Conservation (phyloP, 2,797 vertebrate genomes). For the Crotalus adamanteus region DNA sequence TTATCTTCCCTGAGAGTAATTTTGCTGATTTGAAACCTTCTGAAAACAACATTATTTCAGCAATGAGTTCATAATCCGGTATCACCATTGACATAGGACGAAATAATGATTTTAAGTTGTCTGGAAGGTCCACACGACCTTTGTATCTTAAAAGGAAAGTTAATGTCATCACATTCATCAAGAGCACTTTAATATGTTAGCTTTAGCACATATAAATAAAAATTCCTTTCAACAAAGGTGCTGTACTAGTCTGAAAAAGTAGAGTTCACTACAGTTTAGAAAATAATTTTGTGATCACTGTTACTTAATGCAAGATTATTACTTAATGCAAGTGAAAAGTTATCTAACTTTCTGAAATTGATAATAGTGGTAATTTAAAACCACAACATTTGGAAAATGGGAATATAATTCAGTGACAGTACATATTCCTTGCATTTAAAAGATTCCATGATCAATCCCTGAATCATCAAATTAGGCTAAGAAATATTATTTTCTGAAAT, state of each 20-base stretch:
- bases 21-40: constrained; percentile 68
- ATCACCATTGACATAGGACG: constrained; percentile 69
- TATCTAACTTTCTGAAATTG: background rate
- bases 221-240: background rate
- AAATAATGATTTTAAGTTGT: constrained; percentile 69
- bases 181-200: background rate
- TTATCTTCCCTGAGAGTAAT: constrained; percentile 64
- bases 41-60: constrained; percentile 67
- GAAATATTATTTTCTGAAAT: background rate
- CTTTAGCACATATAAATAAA: background rate
- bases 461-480: background rate
- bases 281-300: background rate
- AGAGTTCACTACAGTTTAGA: background rate
- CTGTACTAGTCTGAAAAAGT: background rate
- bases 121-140: constrained; percentile 67
- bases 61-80: constrained; percentile 66
- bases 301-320: background rate
- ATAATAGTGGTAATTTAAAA: background rate
- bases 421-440: background rate
- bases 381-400: background rate
- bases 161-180: background rate
- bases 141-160: constrained; percentile 53
- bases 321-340: background rate
- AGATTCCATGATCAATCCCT: background rate
- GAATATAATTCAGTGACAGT: background rate